Conservation (phyloP, 2,888 invertebrate genomes). For the Ophioninae sp. region DNA sequence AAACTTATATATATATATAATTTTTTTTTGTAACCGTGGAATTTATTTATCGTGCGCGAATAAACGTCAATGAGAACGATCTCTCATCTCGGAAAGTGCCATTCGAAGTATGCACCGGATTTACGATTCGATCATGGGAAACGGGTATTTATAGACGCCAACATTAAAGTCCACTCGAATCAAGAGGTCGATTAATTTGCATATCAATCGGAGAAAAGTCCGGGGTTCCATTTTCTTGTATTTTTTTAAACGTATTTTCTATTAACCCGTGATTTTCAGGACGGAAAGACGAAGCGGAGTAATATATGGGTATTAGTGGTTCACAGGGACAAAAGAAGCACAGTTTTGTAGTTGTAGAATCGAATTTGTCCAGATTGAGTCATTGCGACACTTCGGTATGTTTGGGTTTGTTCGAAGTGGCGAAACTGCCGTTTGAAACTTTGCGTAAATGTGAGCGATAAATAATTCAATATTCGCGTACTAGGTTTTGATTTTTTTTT, state of each 20-base stretch:
- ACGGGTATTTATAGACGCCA: slow-evolving; percentile 22
- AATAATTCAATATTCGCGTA: neutral
- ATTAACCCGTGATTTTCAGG: slow-evolving; percentile 8
- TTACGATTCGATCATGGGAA: slow-evolving; percentile 43
- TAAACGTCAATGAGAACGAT: slow-evolving; percentile 8
- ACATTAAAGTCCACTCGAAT: slow-evolving; percentile 46
- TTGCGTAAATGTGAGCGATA: neutral
- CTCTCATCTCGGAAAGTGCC: slow-evolving; percentile 33
- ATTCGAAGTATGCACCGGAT: slow-evolving; percentile 17
- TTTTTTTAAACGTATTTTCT: neutral
- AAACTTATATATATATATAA: slow-evolving; percentile 1
- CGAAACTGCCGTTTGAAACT: neutral
- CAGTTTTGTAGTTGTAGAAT: neutral
- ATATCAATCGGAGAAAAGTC: slow-evolving; percentile 43
- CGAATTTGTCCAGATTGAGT: neutral
- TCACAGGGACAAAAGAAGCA: neutral
- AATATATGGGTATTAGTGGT: slow-evolving; percentile 4
- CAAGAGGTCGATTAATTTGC: slow-evolving; percentile 58
- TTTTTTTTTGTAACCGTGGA: no score
- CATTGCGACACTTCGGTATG: neutral
- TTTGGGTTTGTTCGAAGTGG: no score
- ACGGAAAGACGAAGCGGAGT: neutral
- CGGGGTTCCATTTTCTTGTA: neutral
- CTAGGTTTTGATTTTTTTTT: neutral
- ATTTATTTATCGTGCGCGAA: neutral